Conservation (phyloP, 2,888 invertebrate genomes). For the Spicauda simplicius region DNA sequence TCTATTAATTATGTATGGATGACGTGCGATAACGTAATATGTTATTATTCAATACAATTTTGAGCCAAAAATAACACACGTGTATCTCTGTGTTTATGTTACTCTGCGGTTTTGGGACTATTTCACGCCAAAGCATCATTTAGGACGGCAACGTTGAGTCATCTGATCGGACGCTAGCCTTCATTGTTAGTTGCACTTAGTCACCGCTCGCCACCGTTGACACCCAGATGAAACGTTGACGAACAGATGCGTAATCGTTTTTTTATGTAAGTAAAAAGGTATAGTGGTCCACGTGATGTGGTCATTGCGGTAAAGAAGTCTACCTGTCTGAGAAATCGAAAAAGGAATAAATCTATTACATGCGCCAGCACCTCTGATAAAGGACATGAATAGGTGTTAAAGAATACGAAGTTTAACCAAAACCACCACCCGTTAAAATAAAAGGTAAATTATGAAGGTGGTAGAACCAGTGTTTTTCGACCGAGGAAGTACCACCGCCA, state of each 20-base stretch:
- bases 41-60: conserved; percentile 4
- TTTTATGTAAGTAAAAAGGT: neutral
- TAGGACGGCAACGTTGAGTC: conserved; percentile 53
- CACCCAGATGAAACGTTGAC: neutral
- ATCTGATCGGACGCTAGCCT: conserved; percentile 49
- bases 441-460: too few relatives aligned
- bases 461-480: too few relatives aligned
- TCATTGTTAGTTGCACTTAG: conserved; percentile 25
- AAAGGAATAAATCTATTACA: too few relatives aligned
- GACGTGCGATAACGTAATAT: conserved; percentile 1
- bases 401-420: too few relatives aligned
- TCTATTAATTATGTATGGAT: conserved; percentile 8
- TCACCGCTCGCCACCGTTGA: neutral
- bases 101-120: conserved; percentile 2
- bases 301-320: neutral
- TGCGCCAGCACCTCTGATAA: too few relatives aligned
- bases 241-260: neutral
- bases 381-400: too few relatives aligned
- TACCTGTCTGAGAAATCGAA: too few relatives aligned
- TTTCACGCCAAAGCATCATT: neutral
- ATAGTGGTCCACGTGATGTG: neutral
- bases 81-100: conserved; percentile 14
- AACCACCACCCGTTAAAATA: too few relatives aligned
- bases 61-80: conserved; percentile 19
- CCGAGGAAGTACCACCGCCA: too few relatives aligned